Evolutionary conservation across 2,888 invertebrate genomes (phyloP).

Genomic region (Drosophila pegasa): DNA sequence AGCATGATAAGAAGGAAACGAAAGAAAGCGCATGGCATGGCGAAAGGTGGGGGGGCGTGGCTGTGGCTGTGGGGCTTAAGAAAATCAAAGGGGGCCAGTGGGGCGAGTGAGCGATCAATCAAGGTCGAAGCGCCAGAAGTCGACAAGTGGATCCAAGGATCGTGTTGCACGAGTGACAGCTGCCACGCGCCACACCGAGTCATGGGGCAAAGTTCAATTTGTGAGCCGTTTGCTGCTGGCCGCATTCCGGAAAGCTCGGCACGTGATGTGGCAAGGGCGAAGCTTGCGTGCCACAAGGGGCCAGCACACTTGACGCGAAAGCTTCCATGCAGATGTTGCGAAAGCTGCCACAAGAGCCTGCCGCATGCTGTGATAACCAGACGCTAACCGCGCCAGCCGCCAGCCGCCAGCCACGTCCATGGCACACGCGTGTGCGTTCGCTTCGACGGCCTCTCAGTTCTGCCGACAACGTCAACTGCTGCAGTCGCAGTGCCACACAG

Average conservation of each 20-base stretch:
- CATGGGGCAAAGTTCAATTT: constrained; percentile 3
- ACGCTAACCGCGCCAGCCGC: constrained; percentile 17
- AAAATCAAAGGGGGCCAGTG: not conserved
- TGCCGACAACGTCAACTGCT: constrained; percentile 73
- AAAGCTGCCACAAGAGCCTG: constrained; percentile 42
- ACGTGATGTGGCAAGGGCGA: constrained; percentile 47
- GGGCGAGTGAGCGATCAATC: constrained; percentile 1
- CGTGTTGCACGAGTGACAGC: not conserved
- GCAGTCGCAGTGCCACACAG: constrained; percentile 63
- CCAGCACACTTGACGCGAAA: constrained; percentile 20
- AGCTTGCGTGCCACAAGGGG: constrained; percentile 58
- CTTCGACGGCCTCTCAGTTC: constrained; percentile 56
- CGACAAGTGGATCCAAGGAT: constrained; percentile 7
- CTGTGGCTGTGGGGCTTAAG: not conserved
- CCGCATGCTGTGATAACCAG: constrained; percentile 67
- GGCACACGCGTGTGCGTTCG: constrained; percentile 55
- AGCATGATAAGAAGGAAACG: constrained; percentile 26
- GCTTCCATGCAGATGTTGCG: constrained; percentile 60
- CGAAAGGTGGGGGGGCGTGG: constrained; percentile 1
- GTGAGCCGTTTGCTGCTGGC: constrained; percentile 56
- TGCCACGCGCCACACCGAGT: constrained; percentile 4
- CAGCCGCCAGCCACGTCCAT: constrained; percentile 15
- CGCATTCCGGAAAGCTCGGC: constrained; percentile 49
- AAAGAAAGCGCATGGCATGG: too few species aligned
- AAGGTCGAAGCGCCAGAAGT: not conserved